phyloP scores from a whole-genome alignment of 2,113 vertebrate genomes.

The Mugil cephalus region DNA sequence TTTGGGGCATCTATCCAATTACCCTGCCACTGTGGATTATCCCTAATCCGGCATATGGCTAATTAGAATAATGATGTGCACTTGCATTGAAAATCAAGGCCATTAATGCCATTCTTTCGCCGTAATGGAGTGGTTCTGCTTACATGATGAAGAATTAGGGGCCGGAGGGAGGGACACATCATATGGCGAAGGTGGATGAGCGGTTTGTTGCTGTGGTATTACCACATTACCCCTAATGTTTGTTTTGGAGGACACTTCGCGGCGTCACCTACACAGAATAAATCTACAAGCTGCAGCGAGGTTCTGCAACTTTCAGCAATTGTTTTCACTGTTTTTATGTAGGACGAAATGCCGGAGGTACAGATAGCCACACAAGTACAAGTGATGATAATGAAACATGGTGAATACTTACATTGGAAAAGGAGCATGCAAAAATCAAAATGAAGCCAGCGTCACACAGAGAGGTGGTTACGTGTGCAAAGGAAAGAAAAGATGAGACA shows the following conservation, averaged over 20 bases:
- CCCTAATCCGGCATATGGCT: conserved; percentile 82
- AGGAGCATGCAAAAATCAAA: conserved; percentile 80
- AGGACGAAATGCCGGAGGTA: neutral
- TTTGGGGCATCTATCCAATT: conserved; percentile 83
- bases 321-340: too few relatives aligned
- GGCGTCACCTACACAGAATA: too few relatives aligned
- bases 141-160: conserved; percentile 35
- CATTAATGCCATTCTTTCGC: conserved; percentile 72
- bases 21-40: conserved; percentile 79
- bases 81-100: conserved; percentile 75
- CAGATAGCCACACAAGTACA: conserved; percentile 40
- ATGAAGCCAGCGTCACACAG: conserved; percentile 69
- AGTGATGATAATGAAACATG: conserved; percentile 11
- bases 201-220: conserved; percentile 18
- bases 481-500: conserved; percentile 70
- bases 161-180: conserved; percentile 46
- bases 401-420: conserved; percentile 79
- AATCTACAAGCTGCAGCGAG: too few relatives aligned
- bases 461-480: conserved; percentile 54
- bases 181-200: conserved; percentile 8
- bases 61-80: conserved; percentile 81
- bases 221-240: neutral
- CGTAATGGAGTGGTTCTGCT: conserved; percentile 61
- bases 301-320: neutral
- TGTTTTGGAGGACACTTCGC: too few relatives aligned